A percentile compares a stretch with the other conserved stretches of the same genome.
phyloP scores from a whole-genome alignment of 1,140 invertebrate genomes.

The Lasioglossum albipes region DNA sequence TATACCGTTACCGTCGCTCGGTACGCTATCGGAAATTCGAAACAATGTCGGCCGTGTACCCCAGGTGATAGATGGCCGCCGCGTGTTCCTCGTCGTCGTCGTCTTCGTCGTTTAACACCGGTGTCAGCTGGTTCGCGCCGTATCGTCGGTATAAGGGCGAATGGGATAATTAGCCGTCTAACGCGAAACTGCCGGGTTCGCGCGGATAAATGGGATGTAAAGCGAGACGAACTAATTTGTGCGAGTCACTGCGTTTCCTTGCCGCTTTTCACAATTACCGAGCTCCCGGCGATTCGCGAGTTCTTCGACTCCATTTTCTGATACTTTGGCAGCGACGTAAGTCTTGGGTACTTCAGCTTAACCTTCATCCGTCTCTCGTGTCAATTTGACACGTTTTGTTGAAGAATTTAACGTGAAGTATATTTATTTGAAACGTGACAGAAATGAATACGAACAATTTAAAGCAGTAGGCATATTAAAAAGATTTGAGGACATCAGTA shows the following conservation, averaged over 20 bases:
- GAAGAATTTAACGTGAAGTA: no score
- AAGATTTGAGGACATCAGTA: no score
- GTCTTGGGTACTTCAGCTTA: no score
- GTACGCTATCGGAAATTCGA: conserved; percentile 53
- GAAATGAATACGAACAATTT: no score
- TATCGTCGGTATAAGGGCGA: conserved; percentile 7
- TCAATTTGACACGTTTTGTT: no score
- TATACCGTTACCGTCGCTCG: conserved; percentile 46
- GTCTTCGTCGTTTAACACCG: conserved; percentile 38
- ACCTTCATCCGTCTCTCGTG: no score
- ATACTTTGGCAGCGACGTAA: no score
- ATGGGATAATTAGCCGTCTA: conserved; percentile 37
- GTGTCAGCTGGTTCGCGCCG: conserved; percentile 22
- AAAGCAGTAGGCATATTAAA: no score
- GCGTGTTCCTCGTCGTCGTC: not conserved
- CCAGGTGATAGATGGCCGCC: conserved; percentile 53
- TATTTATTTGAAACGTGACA: no score
- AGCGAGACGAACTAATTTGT: conserved; percentile 43
- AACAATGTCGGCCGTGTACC: conserved; percentile 58
- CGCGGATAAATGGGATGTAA: conserved; percentile 29
- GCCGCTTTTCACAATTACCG: no score
- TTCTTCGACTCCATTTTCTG: no score
- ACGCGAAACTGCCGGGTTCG: not conserved
- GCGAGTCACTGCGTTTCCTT: conserved; percentile 7
- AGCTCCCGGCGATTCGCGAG: no score